A percentile compares a stretch with the other conserved stretches of the same genome.
phyloP scores from a whole-genome alignment of 2,113 vertebrate genomes.

The Psilopsiagon aymara region DNA sequence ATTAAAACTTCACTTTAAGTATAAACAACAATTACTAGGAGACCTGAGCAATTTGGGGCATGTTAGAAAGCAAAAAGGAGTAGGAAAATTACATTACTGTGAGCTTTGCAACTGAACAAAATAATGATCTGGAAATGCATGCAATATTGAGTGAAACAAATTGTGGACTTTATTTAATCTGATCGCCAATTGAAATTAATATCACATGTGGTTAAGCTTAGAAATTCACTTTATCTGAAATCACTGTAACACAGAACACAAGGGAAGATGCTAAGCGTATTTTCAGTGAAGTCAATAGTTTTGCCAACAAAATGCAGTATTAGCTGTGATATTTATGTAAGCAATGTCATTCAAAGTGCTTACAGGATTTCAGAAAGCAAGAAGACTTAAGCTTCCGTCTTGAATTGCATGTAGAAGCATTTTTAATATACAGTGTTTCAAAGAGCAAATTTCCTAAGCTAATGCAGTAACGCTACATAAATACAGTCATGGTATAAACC shows the following conservation, averaged over 20 bases:
- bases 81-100: not conserved
- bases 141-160: not conserved
- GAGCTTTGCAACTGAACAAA: not conserved
- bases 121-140: not conserved
- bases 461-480: accelerated
- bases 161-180: not conserved
- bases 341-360: not conserved
- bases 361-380: not conserved
- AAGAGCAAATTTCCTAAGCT: not conserved
- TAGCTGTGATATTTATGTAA: conserved; percentile 17
- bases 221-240: not conserved
- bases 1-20: not conserved
- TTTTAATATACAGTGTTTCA: not conserved
- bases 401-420: not conserved
- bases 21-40: not conserved
- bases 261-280: not conserved
- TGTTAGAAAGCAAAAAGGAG: not conserved
- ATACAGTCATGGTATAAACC: not conserved
- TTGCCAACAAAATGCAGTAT: conserved; percentile 10
- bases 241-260: not conserved
- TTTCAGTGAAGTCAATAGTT: not conserved
- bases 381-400: not conserved
- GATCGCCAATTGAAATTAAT: conserved; percentile 32
- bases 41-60: not conserved
- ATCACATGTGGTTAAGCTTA: conserved; percentile 1